Evolutionary conservation across 1,140 invertebrate species (phyloP), one percentile per base, ranked within the genome.

Genomic region (Elymnias hypermnestra): DNA sequence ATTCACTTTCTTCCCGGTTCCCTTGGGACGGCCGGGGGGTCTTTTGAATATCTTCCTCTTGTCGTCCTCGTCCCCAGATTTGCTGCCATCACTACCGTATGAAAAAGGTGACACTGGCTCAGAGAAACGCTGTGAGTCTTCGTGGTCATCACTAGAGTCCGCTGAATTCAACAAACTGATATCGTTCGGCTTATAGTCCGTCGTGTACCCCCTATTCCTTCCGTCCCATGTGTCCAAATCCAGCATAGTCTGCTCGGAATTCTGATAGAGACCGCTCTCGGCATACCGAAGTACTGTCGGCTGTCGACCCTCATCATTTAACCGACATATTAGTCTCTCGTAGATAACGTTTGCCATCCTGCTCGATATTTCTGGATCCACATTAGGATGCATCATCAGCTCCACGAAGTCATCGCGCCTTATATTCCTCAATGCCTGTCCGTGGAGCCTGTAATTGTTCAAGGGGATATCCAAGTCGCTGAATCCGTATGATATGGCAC

Each of bases 1-100:
- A 87, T 87, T 49, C 83, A 90, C 89, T 59, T 66, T 79, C 74
- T 87, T 57, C 57, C 89, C 65, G 72, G 86, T 74, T 52, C 84
- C 74, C 63, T 87, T 83, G 53, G 79, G 83, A 57, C 69, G 79
- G 39, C 71, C 84, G 3, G 66, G 84, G 6, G 67, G 77, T 64
- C 66, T 81, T 55, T 74, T 89, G 68, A 64, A 68, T 37, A 69
- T 58, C 53, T 79, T 79, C 5, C 63, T 63, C 36, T 75, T 78
- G 14, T 81, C 71, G 9, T 84, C 77, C 10, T 84, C 77, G 17
- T 82, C 81, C 15, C 72, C 66, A 33, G 74, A 78, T 41, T 81
- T 82, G 63, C 77, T 82, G 3, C 53, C 76, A 17, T 83, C 79
- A 53, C 79, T 84, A 9, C 63, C 70, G 41, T 76, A 79, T 0